phyloP scores from a whole-genome alignment of 2,113 vertebrate species.

The Canis aureus region DNA sequence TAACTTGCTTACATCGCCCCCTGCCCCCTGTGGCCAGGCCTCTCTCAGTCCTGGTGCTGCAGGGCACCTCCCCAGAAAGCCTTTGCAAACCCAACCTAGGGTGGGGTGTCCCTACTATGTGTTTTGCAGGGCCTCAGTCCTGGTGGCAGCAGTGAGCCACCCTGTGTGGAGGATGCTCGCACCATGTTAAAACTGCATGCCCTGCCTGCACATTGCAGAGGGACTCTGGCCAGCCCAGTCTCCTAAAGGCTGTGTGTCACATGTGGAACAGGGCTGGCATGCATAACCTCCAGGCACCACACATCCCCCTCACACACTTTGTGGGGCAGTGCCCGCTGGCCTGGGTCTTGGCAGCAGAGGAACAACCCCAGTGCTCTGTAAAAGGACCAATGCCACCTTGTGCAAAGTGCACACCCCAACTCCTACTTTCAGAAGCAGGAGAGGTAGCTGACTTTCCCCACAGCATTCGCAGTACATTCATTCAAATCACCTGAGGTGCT shows the following conservation, averaged over 20 bases:
- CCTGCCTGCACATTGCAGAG: not conserved
- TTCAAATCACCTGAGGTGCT: not conserved
- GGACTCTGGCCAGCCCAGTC: not conserved
- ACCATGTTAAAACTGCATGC: not conserved
- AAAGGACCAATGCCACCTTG: not conserved
- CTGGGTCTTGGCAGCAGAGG: too few relatives aligned
- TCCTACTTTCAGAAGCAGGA: not conserved
- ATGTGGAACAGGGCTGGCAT: fast-evolving
- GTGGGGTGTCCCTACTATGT: not conserved
- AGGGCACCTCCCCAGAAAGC: not conserved
- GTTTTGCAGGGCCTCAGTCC: not conserved
- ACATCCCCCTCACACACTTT: not conserved
- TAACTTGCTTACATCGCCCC: not conserved
- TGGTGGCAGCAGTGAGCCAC: not conserved
- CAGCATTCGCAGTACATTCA: not conserved
- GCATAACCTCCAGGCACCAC: not conserved
- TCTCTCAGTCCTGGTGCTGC: not conserved
- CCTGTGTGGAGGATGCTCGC: not conserved
- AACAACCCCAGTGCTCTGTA: not conserved
- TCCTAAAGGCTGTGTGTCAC: not conserved
- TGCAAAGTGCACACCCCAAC: not conserved
- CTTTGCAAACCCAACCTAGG: not conserved
- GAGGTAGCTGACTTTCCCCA: not conserved
- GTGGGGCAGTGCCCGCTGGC: not conserved
- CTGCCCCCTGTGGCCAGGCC: not conserved